A percentile compares a stretch with the other conserved stretches of the same genome.
Conservation (phyloP, 2,888 invertebrate species). For the Cephus sareptanus region DNA sequence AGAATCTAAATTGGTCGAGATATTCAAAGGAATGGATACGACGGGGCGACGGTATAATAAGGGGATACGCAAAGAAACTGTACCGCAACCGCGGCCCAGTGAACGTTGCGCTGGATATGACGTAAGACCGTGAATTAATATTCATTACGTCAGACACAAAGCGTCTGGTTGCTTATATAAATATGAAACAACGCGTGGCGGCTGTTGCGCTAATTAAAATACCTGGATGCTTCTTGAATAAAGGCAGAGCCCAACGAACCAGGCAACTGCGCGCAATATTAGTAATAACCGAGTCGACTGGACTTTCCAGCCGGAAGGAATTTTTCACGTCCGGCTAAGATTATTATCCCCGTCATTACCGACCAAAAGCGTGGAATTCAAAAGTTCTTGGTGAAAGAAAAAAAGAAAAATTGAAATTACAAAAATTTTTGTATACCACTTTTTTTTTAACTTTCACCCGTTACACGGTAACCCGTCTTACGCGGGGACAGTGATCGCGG, state of each 20-base stretch:
- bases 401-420: no score
- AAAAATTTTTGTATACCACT: no score
- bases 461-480: no score
- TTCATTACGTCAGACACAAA: slow-evolving; percentile 51
- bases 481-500: not conserved
- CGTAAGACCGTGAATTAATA: slow-evolving; percentile 49
- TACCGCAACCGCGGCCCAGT: not conserved
- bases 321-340: not conserved
- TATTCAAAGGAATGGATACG: not conserved
- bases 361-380: not conserved
- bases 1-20: not conserved
- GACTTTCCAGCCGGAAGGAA: not conserved
- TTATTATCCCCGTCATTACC: not conserved
- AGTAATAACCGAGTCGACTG: not conserved
- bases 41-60: slow-evolving; percentile 14
- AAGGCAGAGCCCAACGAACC: not conserved
- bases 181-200: slow-evolving; percentile 48
- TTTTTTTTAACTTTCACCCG: no score
- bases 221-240: slow-evolving; percentile 39
- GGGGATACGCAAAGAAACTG: slow-evolving; percentile 28
- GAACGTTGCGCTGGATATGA: not conserved
- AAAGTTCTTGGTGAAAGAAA: no score
- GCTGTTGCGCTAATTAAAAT: slow-evolving; percentile 58
- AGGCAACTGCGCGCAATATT: not conserved
- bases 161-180: slow-evolving; percentile 38